A percentile compares a stretch with the other conserved stretches of the same genome.
These are phyloP conservation scores for Thamnaconus septentrionalis DNA, from an alignment of 2,113 vertebrate genomes.

Conservation along the genomic window DNA sequence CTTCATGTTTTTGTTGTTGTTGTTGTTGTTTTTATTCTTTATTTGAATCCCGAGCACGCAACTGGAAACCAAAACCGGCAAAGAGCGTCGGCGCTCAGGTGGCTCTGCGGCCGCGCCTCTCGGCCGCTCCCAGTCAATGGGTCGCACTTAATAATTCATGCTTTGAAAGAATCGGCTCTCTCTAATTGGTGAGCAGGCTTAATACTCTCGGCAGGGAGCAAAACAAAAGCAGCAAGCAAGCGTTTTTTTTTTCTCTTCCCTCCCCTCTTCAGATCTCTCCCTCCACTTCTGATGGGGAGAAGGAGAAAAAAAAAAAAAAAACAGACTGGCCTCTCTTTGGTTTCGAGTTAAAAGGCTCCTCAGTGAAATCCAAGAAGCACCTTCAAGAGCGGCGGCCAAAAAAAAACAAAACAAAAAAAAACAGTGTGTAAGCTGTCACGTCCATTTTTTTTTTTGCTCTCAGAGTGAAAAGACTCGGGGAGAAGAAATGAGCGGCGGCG, in stretches of 20 bases:
- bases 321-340: slow-evolving; percentile 39
- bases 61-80: no score
- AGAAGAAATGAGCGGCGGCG: no score
- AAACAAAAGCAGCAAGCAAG: slow-evolving; percentile 42
- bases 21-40: neutral
- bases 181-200: slow-evolving; percentile 65
- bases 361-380: slow-evolving; percentile 56
- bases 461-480: no score
- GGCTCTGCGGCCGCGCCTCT: slow-evolving; percentile 22
- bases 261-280: no score
- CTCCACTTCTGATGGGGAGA: neutral
- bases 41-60: neutral
- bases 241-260: neutral
- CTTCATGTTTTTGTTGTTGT: neutral
- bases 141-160: slow-evolving; percentile 72
- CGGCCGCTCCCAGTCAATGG: slow-evolving; percentile 54
- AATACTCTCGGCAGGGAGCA: slow-evolving; percentile 50
- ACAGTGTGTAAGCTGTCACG: neutral
- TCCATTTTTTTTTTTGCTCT: no score
- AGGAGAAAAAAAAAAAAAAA: slow-evolving; percentile 36
- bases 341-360: slow-evolving; percentile 51
- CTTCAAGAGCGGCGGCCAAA: slow-evolving; percentile 43
- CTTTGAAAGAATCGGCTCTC: slow-evolving; percentile 49
- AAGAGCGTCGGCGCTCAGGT: slow-evolving; percentile 54
- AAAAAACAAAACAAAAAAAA: slow-evolving; percentile 23